A percentile compares a stretch with the other conserved stretches of the same genome.
These are phyloP conservation scores for Recurvirostra avosetta DNA, from an alignment of 2,113 vertebrate genomes.

Conservation along the genomic window DNA sequence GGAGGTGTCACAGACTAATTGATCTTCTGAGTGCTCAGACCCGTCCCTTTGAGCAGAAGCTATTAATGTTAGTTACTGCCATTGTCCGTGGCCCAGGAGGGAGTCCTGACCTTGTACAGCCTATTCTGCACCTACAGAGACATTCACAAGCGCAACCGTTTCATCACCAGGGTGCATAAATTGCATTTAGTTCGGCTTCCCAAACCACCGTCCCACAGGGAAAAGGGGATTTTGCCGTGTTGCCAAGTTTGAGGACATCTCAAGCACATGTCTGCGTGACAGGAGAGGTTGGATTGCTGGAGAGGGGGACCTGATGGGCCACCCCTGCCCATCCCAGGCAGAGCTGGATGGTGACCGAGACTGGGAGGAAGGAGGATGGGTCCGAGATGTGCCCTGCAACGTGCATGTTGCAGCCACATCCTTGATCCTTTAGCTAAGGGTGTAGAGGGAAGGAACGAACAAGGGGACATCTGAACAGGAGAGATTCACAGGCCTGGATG, in stretches of 20 bases:
- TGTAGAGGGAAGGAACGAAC: background rate
- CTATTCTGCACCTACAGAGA: background rate
- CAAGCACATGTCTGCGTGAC: background rate
- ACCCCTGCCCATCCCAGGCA: background rate
- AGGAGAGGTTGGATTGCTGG: background rate
- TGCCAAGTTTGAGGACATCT: background rate
- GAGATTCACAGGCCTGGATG: background rate
- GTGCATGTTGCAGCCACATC: background rate
- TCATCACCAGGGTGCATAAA: background rate
- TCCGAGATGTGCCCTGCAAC: background rate
- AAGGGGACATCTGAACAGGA: background rate
- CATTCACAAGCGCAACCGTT: background rate
- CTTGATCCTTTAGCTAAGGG: background rate
- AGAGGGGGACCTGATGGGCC: background rate
- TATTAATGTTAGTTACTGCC: background rate
- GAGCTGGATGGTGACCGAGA: background rate
- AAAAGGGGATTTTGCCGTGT: background rate
- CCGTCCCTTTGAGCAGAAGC: background rate
- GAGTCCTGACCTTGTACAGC: background rate
- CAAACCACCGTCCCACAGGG: background rate
- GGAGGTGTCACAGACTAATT: background rate
- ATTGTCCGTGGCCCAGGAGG: background rate
- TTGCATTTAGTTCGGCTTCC: rapidly evolving
- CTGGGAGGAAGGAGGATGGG: no score
- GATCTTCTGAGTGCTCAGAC: background rate